These are phyloP conservation scores for Coregonus suidteri DNA, from an alignment of 2,797 vertebrate genomes.

Conservation along the genomic window DNA sequence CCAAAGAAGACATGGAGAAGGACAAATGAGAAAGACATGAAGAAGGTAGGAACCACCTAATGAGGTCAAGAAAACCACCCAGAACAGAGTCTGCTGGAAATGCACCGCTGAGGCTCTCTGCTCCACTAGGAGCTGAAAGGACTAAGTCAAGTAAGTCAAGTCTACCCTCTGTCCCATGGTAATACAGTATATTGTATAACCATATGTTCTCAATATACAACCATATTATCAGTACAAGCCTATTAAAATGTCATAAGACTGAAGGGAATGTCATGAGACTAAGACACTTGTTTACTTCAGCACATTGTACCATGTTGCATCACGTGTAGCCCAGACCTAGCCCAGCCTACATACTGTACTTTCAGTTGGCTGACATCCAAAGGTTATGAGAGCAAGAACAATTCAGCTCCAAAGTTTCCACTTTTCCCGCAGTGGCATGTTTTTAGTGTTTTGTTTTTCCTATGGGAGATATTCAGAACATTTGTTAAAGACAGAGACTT, in stretches of 20 bases:
- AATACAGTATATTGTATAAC: not conserved
- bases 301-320: conserved; percentile 3
- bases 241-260: conserved; percentile 2
- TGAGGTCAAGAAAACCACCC: no score
- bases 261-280: conserved; percentile 9
- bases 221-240: not conserved
- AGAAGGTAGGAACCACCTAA: no score
- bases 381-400: not conserved
- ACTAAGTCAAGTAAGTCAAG: not conserved
- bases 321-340: not conserved
- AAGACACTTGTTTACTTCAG: conserved; percentile 2
- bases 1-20: no score
- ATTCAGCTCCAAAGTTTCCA: not conserved
- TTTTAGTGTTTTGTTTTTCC: not conserved
- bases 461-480: not conserved
- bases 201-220: conserved; percentile 1
- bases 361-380: not conserved
- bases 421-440: not conserved
- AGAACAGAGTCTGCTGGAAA: no score
- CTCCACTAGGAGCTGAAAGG: no score
- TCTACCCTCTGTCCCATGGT: not conserved
- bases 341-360: not conserved
- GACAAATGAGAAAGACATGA: no score
- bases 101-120: no score
- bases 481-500: not conserved